Percentiles rank a stretch among this genome's conserved stretches.
These are phyloP conservation scores for Salvelinus alpinus DNA, from an alignment of 2,113 vertebrate species.

Conservation along the genomic window DNA sequence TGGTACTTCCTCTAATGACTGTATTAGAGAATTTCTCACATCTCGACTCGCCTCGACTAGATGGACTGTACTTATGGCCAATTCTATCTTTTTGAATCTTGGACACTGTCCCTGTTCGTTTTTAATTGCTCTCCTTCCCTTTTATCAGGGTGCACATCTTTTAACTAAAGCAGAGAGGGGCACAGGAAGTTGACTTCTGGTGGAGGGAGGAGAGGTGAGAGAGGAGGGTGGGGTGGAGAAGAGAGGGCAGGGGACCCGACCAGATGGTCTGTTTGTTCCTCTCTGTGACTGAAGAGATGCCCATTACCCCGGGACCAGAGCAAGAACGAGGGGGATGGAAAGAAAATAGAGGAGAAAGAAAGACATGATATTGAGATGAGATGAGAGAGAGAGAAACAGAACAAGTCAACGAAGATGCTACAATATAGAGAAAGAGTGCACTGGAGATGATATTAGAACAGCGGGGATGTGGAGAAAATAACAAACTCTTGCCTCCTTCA, in stretches of 20 bases:
- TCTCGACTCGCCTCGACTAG: too few relatives aligned
- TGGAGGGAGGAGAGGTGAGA: neutral
- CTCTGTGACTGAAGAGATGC: conserved; percentile 54
- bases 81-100: too few relatives aligned
- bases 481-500: conserved; percentile 27
- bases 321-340: neutral
- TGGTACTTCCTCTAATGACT: too few relatives aligned
- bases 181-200: too few relatives aligned
- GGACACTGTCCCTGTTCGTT: too few relatives aligned
- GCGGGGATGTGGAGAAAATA: too few relatives aligned
- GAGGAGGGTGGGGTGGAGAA: neutral
- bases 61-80: too few relatives aligned
- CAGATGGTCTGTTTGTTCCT: conserved; percentile 67
- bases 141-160: too few relatives aligned
- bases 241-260: conserved; percentile 25
- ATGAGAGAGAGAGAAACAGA: neutral
- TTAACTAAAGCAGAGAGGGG: too few relatives aligned
- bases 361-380: neutral
- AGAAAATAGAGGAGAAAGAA: neutral
- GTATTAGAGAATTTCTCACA: too few relatives aligned
- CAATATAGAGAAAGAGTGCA: neutral
- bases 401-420: neutral
- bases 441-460: too few relatives aligned
- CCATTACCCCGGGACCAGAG: conserved; percentile 58
- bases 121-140: too few relatives aligned